A percentile compares a stretch with the other conserved stretches of the same genome.
phyloP scores from a whole-genome alignment of 2,797 vertebrate species.

The Gymnopithys bicolor region DNA sequence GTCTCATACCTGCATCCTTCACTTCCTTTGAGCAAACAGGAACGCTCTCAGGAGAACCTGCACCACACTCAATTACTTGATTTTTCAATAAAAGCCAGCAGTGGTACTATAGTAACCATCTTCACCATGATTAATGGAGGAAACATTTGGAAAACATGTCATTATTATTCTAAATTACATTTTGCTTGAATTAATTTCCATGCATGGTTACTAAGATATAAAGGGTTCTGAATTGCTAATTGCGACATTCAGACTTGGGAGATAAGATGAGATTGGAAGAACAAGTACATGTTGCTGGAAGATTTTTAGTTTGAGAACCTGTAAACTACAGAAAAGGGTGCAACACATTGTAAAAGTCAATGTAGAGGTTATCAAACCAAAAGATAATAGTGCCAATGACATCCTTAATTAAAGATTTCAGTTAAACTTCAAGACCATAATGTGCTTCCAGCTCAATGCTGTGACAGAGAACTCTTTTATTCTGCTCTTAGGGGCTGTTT shows the following conservation, averaged over 20 bases:
- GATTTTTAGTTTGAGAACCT: constrained; percentile 30
- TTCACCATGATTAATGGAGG: constrained; percentile 68
- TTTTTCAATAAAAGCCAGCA: constrained; percentile 69
- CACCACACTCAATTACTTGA: not conserved
- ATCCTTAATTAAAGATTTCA: constrained; percentile 14
- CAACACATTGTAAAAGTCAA: not conserved
- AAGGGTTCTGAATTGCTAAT: constrained; percentile 72
- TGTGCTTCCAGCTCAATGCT: not conserved
- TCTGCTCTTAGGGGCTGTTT: not conserved
- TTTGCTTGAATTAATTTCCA: constrained; percentile 78
- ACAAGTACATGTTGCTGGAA: constrained; percentile 14
- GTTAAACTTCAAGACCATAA: not conserved
- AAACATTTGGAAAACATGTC: constrained; percentile 73
- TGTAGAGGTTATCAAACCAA: constrained; percentile 13
- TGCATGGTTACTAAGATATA: constrained; percentile 69
- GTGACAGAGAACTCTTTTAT: not conserved
- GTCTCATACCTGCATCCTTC: not conserved
- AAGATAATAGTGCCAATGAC: not conserved
- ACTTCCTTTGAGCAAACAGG: constrained; percentile 59
- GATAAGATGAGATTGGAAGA: constrained; percentile 57
- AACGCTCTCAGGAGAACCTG: not conserved
- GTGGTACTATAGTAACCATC: constrained; percentile 72
- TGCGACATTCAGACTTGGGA: constrained; percentile 52
- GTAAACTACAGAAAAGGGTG: not conserved
- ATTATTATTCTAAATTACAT: constrained; percentile 81